Percentiles rank a stretch among this genome's conserved stretches.
Evolutionary conservation across 1,140 invertebrate species (phyloP).

Genomic region (Tetraneura akinire): DNA sequence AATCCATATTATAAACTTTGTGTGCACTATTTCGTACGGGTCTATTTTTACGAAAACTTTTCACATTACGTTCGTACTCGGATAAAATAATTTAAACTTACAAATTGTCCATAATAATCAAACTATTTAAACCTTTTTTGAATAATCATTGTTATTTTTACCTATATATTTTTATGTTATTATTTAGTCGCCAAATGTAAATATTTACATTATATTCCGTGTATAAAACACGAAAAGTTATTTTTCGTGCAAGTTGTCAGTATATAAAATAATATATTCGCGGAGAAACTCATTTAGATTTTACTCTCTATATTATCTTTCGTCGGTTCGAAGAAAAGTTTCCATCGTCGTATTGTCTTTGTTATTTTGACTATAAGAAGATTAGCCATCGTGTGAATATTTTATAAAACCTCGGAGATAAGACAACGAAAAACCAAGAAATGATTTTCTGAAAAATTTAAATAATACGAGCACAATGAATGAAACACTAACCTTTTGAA

Average conservation of each 20-base stretch:
- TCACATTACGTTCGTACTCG: no score
- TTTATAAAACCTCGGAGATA: conserved; percentile 15
- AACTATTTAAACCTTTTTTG: not conserved
- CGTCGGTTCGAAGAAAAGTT: conserved; percentile 6
- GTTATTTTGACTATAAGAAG: conserved; percentile 29
- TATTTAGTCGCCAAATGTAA: not conserved
- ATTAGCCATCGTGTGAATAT: conserved; percentile 33
- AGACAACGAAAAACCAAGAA: not conserved
- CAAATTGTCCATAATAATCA: no score
- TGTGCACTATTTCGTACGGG: no score
- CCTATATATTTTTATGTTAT: not conserved
- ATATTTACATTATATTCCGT: not conserved
- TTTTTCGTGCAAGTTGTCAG: not conserved
- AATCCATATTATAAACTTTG: no score
- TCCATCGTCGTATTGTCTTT: conserved; percentile 20
- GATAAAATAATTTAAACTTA: no score
- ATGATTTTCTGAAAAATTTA: not conserved
- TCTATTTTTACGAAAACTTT: no score
- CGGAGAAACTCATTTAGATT: conserved; percentile 23
- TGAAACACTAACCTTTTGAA: not conserved
- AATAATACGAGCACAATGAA: not conserved
- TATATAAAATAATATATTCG: not conserved
- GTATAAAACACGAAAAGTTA: not conserved
- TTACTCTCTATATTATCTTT: conserved; percentile 29
- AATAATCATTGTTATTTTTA: not conserved